Base-by-base conservation (phyloP, 2,888 invertebrate genomes). In the Drepanosiphum platanoidis region DNA sequence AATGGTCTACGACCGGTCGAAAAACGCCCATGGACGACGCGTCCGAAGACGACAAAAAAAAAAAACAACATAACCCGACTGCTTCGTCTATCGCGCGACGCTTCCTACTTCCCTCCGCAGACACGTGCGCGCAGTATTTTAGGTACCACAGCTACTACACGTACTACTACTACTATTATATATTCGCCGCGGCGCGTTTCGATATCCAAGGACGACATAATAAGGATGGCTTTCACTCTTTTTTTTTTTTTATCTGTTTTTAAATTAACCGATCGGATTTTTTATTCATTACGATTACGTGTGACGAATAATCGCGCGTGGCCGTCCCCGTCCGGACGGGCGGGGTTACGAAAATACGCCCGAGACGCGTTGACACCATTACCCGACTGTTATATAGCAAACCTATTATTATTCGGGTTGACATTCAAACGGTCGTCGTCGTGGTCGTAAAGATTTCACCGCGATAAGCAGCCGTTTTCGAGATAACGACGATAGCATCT, bases 21-120 rank as follows among this genome's bases (percentile, higher is more conserved):
- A 78, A 78, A 64, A 64, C 78, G 64, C 64, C 66, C 66, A 46
- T 68, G 32, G 79, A 79, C 79, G n/a, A n/a, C n/a, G n/a, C n/a
- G 32, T 79, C 66, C 32, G 52, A 79, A 79, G n/a, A n/a, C n/a
- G n/a, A n/a, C n/a, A n/a, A n/a, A n/a, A n/a, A n/a, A n/a, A n/a
- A n/a, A n/a, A n/a, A n/a, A n/a, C n/a, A 79, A 66, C 46, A 42
- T 22, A 66, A 68, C 32, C 46, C 32, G 32, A n/a, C 32, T 79
- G 27, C 32, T 79, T 34, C 34, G 32, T 68, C 66, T 30, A 36
- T 42, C 58, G 58, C 52, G 27, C 18, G 36, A 15, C 46, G 52
- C 46, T 79, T 79, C 79, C 68, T 79, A 46, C 46, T 79, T 79
- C 46, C 46, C 79, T 15, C n/a, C n/a, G 32, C 34, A 52, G n/a